Base-by-base conservation (phyloP, 2,888 invertebrate species). In the Craniophora ligustri region DNA sequence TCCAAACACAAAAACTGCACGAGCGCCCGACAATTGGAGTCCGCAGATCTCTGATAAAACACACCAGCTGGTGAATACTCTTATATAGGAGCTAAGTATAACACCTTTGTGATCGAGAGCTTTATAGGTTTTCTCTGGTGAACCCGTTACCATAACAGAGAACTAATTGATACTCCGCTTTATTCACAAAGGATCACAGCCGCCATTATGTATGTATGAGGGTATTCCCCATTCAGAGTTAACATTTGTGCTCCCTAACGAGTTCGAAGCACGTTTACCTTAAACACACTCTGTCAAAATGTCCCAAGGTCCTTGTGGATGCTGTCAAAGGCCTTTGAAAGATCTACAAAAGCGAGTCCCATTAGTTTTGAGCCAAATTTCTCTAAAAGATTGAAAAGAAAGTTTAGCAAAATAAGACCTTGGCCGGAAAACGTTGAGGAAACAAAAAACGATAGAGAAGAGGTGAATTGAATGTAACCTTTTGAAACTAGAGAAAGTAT, bases 321-420 rank as follows among this genome's bases (percentile, higher is more conserved):
- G 4, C 19, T 19, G 55, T 54, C 62, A 67, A 64, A 64, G 48
- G 42, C 61, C 48, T 45, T 41, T 41, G 35, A 14, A 5, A 30
- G 51, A 13, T 42, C 39, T 21, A 41, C 32, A 16, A 3, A n/a
- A 18, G 13, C 19, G 14, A 10, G 6, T 21, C n/a, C 14, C 21
- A n/a, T 36, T 41, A 7, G 31, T 35, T 35, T 18, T n/a, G 5
- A 30, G n/a, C 10, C 6, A 28, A 36, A 40, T 16, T 28, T 8
- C 11, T 32, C 7, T 11, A 21, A 7, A 41, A 21, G 19, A 1
- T 35, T 26, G 32, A 11, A 7, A 14, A 13, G 13, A 19, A 32
- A 42, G 21, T 10, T 13, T 3, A 28, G 5, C 5, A 2, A 13
- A 31, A 28, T 18, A 11, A n/a, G n/a, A 41, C 42, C 19, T 14